A percentile compares a stretch with the other conserved stretches of the same genome.
These are phyloP conservation scores for Chlorocebus sabaeus DNA, from an alignment of 2,113 vertebrate species.

Conservation along the genomic window DNA sequence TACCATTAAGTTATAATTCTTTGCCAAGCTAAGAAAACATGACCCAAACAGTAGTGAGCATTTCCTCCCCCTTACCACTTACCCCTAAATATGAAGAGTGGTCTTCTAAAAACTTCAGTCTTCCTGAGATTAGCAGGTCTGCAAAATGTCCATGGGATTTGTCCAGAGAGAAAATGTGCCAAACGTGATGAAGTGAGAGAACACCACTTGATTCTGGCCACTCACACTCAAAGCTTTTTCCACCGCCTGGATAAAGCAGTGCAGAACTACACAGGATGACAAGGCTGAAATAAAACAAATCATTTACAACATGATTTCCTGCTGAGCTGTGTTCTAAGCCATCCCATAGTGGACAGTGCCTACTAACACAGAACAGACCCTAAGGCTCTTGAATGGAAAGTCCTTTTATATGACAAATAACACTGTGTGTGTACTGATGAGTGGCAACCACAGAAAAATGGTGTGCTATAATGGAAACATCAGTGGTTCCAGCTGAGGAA, in stretches of 20 bases:
- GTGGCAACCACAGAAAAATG: slow-evolving; percentile 46
- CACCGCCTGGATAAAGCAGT: slow-evolving; percentile 59
- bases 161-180: slow-evolving; percentile 62
- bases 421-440: slow-evolving; percentile 32
- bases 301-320: slow-evolving; percentile 60
- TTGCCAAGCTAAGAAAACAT: slow-evolving; percentile 72
- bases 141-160: slow-evolving; percentile 69
- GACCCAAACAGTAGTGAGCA: slow-evolving; percentile 66
- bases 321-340: slow-evolving; percentile 40
- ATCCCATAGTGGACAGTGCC: slow-evolving; percentile 47
- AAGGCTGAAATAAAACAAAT: slow-evolving; percentile 72
- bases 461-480: slow-evolving; percentile 19
- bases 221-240: slow-evolving; percentile 53
- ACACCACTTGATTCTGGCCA: slow-evolving; percentile 63
- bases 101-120: slow-evolving; percentile 61
- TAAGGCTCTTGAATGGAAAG: slow-evolving; percentile 52
- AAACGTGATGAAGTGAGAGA: slow-evolving; percentile 61
- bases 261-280: slow-evolving; percentile 68
- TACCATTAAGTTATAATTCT: slow-evolving; percentile 74
- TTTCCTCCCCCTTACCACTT: slow-evolving; percentile 67
- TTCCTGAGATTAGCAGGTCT: slow-evolving; percentile 74
- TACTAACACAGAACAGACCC: slow-evolving; percentile 76
- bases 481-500: slow-evolving; percentile 55
- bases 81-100: slow-evolving; percentile 46
- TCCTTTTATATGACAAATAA: slow-evolving; percentile 68